Percentiles rank a stretch among this genome's conserved stretches.
Conservation (phyloP, 2,888 invertebrate species). For the Aleiodes leptofemur region DNA sequence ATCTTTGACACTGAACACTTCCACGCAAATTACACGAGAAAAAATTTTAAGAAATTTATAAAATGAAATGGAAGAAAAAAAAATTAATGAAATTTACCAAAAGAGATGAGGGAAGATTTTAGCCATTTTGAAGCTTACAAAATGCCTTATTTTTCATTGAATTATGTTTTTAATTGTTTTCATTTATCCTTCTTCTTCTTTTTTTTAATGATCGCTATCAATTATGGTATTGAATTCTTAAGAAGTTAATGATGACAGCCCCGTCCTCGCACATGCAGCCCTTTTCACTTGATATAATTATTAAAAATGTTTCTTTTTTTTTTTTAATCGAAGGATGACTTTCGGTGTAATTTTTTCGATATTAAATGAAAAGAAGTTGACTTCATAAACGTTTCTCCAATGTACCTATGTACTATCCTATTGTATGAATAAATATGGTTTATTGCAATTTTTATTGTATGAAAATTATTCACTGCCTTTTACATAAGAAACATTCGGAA, state of each 20-base stretch:
- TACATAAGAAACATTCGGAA: too few species aligned
- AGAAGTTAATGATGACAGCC: constrained; percentile 39
- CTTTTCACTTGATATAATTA: constrained; percentile 47
- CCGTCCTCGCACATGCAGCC: constrained; percentile 46
- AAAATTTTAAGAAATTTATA: too few species aligned
- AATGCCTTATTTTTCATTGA: constrained; percentile 14
- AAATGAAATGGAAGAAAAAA: not conserved
- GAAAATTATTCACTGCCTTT: not conserved
- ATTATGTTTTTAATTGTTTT: constrained; percentile 12
- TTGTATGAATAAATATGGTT: constrained; percentile 71
- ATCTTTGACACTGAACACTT: not conserved
- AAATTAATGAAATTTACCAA: not conserved
- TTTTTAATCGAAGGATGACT: constrained; percentile 1
- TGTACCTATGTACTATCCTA: constrained; percentile 70
- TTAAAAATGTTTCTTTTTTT: constrained; percentile 46
- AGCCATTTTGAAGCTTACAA: constrained; percentile 16
- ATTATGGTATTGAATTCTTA: constrained; percentile 41
- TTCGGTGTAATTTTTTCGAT: constrained; percentile 40
- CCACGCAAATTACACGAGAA: too few species aligned
- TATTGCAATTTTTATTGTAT: constrained; percentile 57
- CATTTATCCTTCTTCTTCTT: constrained; percentile 7
- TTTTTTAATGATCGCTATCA: constrained; percentile 42
- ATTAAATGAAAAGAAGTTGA: constrained; percentile 37
- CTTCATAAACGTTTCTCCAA: constrained; percentile 58
- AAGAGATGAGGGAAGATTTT: constrained; percentile 11